Base-by-base conservation (phyloP, 2,797 vertebrate species). In the Myotis vivesi region DNA sequence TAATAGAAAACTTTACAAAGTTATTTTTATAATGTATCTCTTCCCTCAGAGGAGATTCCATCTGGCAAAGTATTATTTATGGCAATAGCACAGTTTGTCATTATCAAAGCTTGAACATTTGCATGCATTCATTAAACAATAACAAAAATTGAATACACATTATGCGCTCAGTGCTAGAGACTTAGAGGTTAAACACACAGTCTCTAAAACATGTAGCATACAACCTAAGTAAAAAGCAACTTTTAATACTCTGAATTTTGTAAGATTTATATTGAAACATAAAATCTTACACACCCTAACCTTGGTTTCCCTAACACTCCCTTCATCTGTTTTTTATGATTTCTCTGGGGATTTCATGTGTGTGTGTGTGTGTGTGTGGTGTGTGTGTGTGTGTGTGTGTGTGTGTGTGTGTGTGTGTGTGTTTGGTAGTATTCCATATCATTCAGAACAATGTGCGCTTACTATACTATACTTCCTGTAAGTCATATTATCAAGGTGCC, bases 11-110 rank as follows among this genome's bases (percentile, higher is more conserved):
- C 64, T 84, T 44, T 53, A 62, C 8, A 38, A 64, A 88, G 22
- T 76, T 88, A 88, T 80, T 96, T 96, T 92, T 69, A 86, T 89
- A 77, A 81, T 89, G 0, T 19, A n/a, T 87, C 16, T 92, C 49
- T 11, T 96, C 2, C 1, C 8, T 80, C 28, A 41, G 64, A 95
- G 77, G 5, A 96, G 44, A 83, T 30, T 89, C 13, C 69, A 93
- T 79, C 71, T 87, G 81, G 23, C 77, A 82, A 49, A 85, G 59
- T 77, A 38, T 87, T 64, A 82, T 88, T 89, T 92, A 71, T 59
- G 33, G 41, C 38, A 95, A 71, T 75, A 85, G 51, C 55, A 89
- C 28, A 91, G 30, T 87, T 95, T 89, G 41, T 82, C 77, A 86
- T 86, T 92, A 76, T 10, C 25, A 68, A 53, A 7, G 16, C 71